Base-by-base conservation (phyloP, 2,797 vertebrate genomes). In the Gymnoscopelus braueri region DNA sequence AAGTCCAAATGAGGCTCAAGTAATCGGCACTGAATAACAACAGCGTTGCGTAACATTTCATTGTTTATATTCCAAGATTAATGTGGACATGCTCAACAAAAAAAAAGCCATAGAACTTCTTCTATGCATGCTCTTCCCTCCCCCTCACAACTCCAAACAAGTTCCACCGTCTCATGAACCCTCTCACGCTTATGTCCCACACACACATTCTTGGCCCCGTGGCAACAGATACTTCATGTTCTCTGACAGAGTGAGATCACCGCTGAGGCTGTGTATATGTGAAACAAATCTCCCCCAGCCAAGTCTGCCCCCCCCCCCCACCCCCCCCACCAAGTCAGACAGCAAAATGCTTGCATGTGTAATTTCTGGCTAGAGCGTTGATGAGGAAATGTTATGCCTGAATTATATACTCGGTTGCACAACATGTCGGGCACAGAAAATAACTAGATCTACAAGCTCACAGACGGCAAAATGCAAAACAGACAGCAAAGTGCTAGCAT, bases 291-390 rank as follows among this genome's bases (percentile, higher is more conserved):
- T 76, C 88, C 85, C 85, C 70, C 72, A 65, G 87, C 90, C 90
- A 91, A 88, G 88, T 87, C 82, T 89, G 82, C 87, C 87, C 85
- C 84, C 80, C 39, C 35, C 8, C 35, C 35, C 5, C 35, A 5
- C 35, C 35, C 35, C 29, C 32, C 32, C 4, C 32, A 2, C 32
- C 32, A 3, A 3, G 72, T 89, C 87, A 88, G 83, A 88, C 87
- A 70, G 84, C 65, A 88, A 90, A 91, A 88, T 12, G 81, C 83
- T 88, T 74, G 84, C 87, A 89, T 88, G 89, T 89, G 87, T 88
- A 87, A 87, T 88, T 91, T 87, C 78, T 88, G 83, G 87, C 83
- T 83, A 13, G 23, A 73, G 87, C 83, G 70, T 75, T 74, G 84
- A 87, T 12, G 69, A 87, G 83, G 39, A 32, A 87, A 80, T 86